Conservation (phyloP, 2,113 vertebrate species). For the Lagopus muta region DNA sequence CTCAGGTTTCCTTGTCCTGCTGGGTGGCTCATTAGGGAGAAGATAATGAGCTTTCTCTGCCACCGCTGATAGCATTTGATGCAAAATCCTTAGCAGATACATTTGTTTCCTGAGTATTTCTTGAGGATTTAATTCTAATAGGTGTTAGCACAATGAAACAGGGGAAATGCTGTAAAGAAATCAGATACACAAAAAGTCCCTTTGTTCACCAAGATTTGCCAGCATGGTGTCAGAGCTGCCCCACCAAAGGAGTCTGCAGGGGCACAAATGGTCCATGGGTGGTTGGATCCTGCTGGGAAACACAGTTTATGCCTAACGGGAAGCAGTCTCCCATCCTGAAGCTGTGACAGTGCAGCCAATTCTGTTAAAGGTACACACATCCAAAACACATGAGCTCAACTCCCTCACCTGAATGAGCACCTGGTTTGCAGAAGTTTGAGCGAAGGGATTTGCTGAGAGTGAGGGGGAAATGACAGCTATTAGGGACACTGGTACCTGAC, state of each 20-base stretch:
- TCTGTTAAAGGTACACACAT: not conserved
- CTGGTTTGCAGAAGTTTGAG: not conserved
- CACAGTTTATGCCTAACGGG: not conserved
- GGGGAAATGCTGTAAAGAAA: not conserved
- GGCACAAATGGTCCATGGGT: not conserved
- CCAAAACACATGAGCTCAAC: not conserved
- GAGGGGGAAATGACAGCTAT: constrained; percentile 10
- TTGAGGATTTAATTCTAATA: not conserved
- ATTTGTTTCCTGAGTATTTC: not conserved
- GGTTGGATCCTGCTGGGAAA: not conserved
- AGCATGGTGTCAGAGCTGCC: not conserved
- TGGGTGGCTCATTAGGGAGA: constrained; percentile 42
- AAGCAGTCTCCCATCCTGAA: not conserved
- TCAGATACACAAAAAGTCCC: not conserved
- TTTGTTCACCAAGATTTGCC: not conserved
- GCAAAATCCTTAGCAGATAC: not conserved
- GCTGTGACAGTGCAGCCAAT: not conserved
- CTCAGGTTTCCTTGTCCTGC: constrained; percentile 12
- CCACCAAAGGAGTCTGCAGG: not conserved
- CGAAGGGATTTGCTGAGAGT: not conserved
- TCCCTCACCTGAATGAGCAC: not conserved
- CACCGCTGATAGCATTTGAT: not conserved
- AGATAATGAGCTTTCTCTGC: constrained; percentile 47
- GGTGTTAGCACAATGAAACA: not conserved
- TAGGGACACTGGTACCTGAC: not conserved